Percentiles rank a stretch among this genome's conserved stretches.
Evolutionary conservation across 2,113 vertebrate species (phyloP).

Genomic region (Equus przewalskii): DNA sequence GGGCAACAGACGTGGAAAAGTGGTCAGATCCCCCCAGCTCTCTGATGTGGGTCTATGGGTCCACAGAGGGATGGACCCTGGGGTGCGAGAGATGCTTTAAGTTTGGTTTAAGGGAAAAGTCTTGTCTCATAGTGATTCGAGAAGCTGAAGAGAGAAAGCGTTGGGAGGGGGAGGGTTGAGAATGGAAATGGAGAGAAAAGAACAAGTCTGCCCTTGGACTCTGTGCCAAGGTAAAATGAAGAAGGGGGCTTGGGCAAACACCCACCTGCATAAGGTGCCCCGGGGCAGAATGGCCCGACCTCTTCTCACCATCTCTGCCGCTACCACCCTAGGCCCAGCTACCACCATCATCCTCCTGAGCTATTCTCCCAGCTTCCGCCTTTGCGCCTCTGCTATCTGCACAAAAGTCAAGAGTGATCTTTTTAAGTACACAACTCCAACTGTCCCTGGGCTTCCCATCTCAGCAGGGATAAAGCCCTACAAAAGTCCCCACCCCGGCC

Average conservation of each 20-base stretch:
- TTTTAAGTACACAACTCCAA: background rate
- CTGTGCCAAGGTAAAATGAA: background rate
- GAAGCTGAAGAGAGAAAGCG: background rate
- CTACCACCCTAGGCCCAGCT: background rate
- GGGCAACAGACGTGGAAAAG: background rate
- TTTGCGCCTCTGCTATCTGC: too few relatives aligned
- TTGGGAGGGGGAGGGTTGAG: background rate
- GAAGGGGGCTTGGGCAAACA: background rate
- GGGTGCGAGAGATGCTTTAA: background rate
- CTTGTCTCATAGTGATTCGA: background rate
- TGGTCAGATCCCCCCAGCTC: too few relatives aligned
- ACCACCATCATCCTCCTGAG: background rate
- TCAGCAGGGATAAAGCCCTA: too few relatives aligned
- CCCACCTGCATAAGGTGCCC: background rate
- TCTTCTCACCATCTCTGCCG: background rate
- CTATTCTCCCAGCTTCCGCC: background rate
- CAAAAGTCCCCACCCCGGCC: too few relatives aligned
- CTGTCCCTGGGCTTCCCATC: background rate
- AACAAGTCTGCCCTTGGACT: background rate
- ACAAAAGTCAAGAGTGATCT: background rate
- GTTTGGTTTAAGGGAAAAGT: background rate
- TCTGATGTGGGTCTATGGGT: background rate
- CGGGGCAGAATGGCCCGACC: background rate
- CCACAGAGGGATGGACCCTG: background rate
- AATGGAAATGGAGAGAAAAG: background rate